Percentiles rank a stretch among this genome's conserved stretches.
Evolutionary conservation across 2,888 invertebrate genomes (phyloP).

Genomic region (Cantharis lateralis): DNA sequence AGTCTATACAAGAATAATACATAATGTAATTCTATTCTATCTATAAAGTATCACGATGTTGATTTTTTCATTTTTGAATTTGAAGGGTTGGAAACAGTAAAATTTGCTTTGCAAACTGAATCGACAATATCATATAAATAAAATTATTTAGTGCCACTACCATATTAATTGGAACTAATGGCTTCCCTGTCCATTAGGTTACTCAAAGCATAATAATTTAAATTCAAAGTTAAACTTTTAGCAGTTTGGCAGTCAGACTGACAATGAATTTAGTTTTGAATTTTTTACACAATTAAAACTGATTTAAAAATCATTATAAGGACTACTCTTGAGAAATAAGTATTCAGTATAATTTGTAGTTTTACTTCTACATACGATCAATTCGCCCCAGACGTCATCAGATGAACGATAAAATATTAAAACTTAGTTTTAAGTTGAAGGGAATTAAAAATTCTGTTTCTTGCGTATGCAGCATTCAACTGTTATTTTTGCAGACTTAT

Average conservation of each 20-base stretch:
- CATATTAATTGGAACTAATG: not conserved
- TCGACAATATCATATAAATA: not conserved
- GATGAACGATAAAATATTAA: not conserved
- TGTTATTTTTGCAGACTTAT: not conserved
- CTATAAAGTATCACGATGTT: too few species aligned
- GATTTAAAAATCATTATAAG: not conserved
- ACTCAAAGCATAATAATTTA: not conserved
- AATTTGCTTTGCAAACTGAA: too few species aligned
- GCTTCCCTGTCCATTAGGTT: not conserved
- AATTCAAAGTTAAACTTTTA: not conserved
- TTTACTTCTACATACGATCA: not conserved
- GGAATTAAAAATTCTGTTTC: not conserved
- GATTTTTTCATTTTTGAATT: too few species aligned
- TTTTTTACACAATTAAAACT: not conserved
- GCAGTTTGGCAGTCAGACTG: not conserved
- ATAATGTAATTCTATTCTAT: too few species aligned
- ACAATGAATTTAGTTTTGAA: not conserved
- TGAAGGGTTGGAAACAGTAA: too few species aligned
- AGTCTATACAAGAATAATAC: too few species aligned
- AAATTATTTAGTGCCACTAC: not conserved
- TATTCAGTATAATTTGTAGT: not conserved
- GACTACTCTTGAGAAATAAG: not conserved
- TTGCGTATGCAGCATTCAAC: not conserved
- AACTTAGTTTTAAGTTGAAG: not conserved
- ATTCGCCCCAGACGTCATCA: not conserved